These are phyloP conservation scores for Willowsia nigromaculata DNA, from an alignment of 2,888 invertebrate species.

Conservation along the genomic window DNA sequence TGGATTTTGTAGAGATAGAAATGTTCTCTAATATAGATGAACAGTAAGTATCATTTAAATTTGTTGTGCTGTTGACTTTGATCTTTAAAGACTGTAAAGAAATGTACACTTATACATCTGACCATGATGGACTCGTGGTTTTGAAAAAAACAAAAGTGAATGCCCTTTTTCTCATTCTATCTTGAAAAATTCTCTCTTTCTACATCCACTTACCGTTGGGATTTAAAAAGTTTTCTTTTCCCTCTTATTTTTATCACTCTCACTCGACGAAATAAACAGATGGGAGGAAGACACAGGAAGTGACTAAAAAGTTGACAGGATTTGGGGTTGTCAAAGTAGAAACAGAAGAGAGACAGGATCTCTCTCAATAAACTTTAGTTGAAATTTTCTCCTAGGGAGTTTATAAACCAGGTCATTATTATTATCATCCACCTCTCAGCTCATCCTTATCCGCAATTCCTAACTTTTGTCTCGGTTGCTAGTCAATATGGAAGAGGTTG, in stretches of 20 bases:
- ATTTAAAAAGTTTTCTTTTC: constrained; percentile 55
- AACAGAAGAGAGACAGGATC: too few species aligned
- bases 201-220: neutral
- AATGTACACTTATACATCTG: too few species aligned
- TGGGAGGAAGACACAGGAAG: neutral
- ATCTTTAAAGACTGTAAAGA: constrained; percentile 51
- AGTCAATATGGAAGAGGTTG: too few species aligned
- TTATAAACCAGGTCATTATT: too few species aligned
- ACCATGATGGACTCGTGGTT: too few species aligned
- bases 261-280: neutral
- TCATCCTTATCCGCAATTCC: too few species aligned
- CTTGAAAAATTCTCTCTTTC: neutral
- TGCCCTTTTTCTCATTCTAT: neutral
- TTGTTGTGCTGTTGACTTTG: constrained; percentile 45
- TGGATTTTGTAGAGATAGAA: too few species aligned
- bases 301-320: constrained; percentile 52
- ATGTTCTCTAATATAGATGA: too few species aligned
- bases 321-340: constrained; percentile 13
- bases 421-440: too few species aligned
- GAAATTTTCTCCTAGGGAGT: too few species aligned
- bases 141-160: neutral
- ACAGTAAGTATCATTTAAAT: neutral
- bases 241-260: neutral
- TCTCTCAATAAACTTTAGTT: too few species aligned
- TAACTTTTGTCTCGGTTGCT: too few species aligned